Percentiles rank a stretch among this genome's conserved stretches.
Conservation (phyloP, 2,113 vertebrate species). For the Rhinolophus ferrumequinum region DNA sequence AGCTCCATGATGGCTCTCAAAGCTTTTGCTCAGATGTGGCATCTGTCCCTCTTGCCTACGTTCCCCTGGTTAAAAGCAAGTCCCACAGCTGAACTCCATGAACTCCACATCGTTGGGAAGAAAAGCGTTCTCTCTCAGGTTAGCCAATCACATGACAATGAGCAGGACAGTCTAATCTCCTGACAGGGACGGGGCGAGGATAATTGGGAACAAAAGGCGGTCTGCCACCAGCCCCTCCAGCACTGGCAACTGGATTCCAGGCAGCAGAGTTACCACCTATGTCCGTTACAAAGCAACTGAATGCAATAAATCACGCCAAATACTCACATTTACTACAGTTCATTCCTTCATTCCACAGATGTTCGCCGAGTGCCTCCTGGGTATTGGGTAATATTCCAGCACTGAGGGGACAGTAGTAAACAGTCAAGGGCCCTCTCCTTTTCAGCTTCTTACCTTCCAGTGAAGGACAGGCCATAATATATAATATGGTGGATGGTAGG, state of each 20-base stretch:
- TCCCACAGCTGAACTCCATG: neutral
- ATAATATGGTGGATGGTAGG: neutral
- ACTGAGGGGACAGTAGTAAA: neutral
- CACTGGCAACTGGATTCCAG: neutral
- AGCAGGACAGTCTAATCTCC: neutral
- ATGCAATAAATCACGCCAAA: neutral
- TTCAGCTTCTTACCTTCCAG: neutral
- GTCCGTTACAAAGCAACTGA: neutral
- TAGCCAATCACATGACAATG: neutral
- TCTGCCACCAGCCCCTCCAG: neutral
- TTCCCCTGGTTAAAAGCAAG: neutral
- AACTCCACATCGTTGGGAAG: neutral
- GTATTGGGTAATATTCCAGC: neutral
- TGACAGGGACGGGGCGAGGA: neutral
- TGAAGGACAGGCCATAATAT: neutral
- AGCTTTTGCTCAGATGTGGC: neutral
- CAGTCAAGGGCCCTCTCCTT: neutral
- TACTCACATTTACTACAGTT: neutral
- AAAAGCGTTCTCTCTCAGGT: neutral
- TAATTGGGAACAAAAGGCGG: neutral
- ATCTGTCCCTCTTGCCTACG: neutral
- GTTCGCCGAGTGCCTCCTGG: neutral
- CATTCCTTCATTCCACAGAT: neutral
- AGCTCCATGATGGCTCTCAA: neutral
- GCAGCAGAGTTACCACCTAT: neutral